A percentile compares a stretch with the other conserved stretches of the same genome.
Conservation (phyloP, 2,888 invertebrate genomes). For the Therioaphis trifolii region DNA sequence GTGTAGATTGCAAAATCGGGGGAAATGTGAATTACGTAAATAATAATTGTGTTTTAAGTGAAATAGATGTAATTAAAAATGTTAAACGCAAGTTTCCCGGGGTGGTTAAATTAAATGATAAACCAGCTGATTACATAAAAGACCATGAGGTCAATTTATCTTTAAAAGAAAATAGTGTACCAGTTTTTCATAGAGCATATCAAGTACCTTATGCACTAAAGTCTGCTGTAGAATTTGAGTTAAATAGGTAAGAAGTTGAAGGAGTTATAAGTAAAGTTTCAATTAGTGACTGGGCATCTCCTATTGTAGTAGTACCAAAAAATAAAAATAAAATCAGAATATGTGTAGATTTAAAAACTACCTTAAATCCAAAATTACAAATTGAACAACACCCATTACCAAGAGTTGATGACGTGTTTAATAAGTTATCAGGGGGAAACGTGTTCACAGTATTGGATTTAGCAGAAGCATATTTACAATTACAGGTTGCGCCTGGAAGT, state of each 20-base stretch:
- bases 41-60: not conserved
- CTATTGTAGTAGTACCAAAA: slow-evolving; percentile 63
- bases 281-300: slow-evolving; percentile 62
- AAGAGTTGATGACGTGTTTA: slow-evolving; percentile 65
- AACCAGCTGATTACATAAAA: not conserved
- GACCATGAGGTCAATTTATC: slow-evolving; percentile 1
- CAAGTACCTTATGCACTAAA: slow-evolving; percentile 53
- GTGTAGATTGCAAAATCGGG: not conserved
- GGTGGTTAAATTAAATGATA: not conserved
- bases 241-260: not conserved
- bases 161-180: slow-evolving; percentile 40
- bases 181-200: slow-evolving; percentile 43
- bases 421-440: slow-evolving; percentile 63
- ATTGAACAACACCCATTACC: slow-evolving; percentile 66
- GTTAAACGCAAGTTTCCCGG: slow-evolving; percentile 10
- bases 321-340: slow-evolving; percentile 58
- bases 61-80: not conserved
- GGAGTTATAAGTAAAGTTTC: slow-evolving; percentile 32
- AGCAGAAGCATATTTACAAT: slow-evolving; percentile 65
- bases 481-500: slow-evolving; percentile 64
- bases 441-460: slow-evolving; percentile 65
- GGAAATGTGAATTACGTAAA: not conserved
- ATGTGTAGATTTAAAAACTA: slow-evolving; percentile 65
- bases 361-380: slow-evolving; percentile 66
- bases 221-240: slow-evolving; percentile 4